Percentiles rank a stretch among this genome's conserved stretches.
Conservation (phyloP, 2,888 invertebrate genomes). For the Thereva nobilitata region DNA sequence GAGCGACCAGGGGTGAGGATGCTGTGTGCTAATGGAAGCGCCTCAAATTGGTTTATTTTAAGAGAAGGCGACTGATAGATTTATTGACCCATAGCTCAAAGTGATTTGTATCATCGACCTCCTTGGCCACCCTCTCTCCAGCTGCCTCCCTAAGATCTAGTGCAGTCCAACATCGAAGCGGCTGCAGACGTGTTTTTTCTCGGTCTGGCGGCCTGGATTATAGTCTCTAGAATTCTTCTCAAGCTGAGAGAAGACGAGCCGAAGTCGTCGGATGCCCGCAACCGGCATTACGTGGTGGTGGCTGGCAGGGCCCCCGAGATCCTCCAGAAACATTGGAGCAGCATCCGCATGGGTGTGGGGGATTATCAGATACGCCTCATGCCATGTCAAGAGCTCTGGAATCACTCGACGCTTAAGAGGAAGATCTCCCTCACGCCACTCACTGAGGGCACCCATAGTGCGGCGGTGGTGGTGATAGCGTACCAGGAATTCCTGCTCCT, state of each 20-base stretch:
- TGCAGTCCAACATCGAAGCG: constrained; percentile 14
- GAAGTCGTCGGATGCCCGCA: neutral
- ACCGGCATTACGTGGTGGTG: too few species aligned
- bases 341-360: constrained; percentile 6
- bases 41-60: constrained; percentile 40
- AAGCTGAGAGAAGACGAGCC: neutral
- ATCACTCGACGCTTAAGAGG: constrained; percentile 23
- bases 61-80: constrained; percentile 40
- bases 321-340: too few species aligned
- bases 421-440: constrained; percentile 22
- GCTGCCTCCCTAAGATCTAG: neutral
- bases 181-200: neutral
- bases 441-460: neutral
- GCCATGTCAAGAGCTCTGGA: constrained; percentile 28
- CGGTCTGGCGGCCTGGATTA: constrained; percentile 1
- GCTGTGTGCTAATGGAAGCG: constrained; percentile 27
- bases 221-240: neutral
- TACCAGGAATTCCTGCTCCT: constrained; percentile 17
- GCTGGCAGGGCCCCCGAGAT: too few species aligned
- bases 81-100: constrained; percentile 41
- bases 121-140: constrained; percentile 25
- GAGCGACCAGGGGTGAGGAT: too few species aligned
- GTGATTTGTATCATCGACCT: constrained; percentile 40
- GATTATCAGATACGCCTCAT: constrained; percentile 16
- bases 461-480: constrained; percentile 10